These are phyloP conservation scores for Heliothis subflexa DNA, from an alignment of 1,140 invertebrate genomes.

Conservation along the genomic window DNA sequence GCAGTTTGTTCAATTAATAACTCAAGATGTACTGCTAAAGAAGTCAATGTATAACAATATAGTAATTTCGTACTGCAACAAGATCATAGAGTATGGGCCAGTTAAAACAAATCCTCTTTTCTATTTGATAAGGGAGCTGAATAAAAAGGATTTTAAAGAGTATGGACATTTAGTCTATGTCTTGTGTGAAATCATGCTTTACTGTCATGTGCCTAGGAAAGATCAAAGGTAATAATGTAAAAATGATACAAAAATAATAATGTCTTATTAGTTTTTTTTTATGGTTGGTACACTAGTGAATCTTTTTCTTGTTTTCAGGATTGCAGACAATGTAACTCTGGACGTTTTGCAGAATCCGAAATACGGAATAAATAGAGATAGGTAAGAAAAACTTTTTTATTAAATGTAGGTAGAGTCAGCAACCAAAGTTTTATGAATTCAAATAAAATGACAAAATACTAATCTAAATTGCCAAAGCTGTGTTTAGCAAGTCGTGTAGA, in stretches of 20 bases:
- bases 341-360: slow-evolving; percentile 62
- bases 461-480: too few relatives aligned
- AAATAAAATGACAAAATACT: too few relatives aligned
- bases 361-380: slow-evolving; percentile 55
- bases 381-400: slow-evolving; percentile 56
- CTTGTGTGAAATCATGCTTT: slow-evolving; percentile 72
- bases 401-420: too few relatives aligned
- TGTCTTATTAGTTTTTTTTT: neutral
- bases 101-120: slow-evolving; percentile 69
- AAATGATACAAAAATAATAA: slow-evolving; percentile 53
- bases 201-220: slow-evolving; percentile 68
- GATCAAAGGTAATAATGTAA: slow-evolving; percentile 77
- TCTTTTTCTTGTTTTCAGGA: slow-evolving; percentile 63
- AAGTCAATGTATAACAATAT: slow-evolving; percentile 66
- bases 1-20: slow-evolving; percentile 71
- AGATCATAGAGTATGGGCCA: slow-evolving; percentile 71
- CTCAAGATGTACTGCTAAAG: slow-evolving; percentile 64
- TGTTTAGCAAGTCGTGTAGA: too few relatives aligned
- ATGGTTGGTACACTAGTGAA: neutral
- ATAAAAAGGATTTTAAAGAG: slow-evolving; percentile 55
- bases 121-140: slow-evolving; percentile 67
- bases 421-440: too few relatives aligned
- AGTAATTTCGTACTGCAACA: slow-evolving; percentile 67
- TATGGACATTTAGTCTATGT: slow-evolving; percentile 68
- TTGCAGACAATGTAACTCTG: slow-evolving; percentile 64